Percentiles rank a stretch among this genome's conserved stretches.
These are phyloP conservation scores for Syngnathus typhle DNA, from an alignment of 2,113 vertebrate species.

Conservation along the genomic window DNA sequence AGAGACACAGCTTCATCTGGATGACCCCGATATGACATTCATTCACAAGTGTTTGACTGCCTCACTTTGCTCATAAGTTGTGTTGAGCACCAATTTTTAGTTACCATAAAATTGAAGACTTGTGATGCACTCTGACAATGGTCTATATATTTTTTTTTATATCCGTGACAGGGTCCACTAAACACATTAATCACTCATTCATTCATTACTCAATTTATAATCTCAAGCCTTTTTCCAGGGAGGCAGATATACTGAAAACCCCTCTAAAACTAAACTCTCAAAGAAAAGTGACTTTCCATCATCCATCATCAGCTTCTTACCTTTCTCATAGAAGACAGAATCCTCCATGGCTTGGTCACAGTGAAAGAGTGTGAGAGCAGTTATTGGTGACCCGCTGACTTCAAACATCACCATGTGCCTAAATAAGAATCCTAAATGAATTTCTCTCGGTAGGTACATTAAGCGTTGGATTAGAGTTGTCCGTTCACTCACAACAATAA, in stretches of 20 bases:
- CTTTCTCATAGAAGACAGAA: slow-evolving; percentile 51
- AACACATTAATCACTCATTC: neutral
- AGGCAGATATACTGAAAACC: neutral
- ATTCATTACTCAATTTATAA: neutral
- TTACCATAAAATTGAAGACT: too few relatives aligned
- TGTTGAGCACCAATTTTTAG: too few relatives aligned
- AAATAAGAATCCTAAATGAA: slow-evolving; percentile 4
- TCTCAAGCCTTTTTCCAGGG: neutral
- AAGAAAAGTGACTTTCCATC: neutral
- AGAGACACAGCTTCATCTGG: too few relatives aligned
- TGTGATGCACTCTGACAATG: too few relatives aligned
- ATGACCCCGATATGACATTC: too few relatives aligned
- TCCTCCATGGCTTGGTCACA: slow-evolving; percentile 42
- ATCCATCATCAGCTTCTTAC: slow-evolving; percentile 33
- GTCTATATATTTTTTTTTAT: too few relatives aligned
- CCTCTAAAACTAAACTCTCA: slow-evolving; percentile 1
- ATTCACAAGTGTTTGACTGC: too few relatives aligned
- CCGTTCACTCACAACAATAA: neutral
- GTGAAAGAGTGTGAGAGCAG: slow-evolving; percentile 13
- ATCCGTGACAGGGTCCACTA: too few relatives aligned
- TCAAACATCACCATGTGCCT: slow-evolving; percentile 45
- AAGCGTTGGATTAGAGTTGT: neutral
- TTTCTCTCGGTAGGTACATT: neutral
- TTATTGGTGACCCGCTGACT: slow-evolving; percentile 28
- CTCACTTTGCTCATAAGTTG: too few relatives aligned